Evolutionary conservation across 2,113 vertebrate species (phyloP), one percentile per base, ranked within the genome.

Genomic region (Dromas ardeola): DNA sequence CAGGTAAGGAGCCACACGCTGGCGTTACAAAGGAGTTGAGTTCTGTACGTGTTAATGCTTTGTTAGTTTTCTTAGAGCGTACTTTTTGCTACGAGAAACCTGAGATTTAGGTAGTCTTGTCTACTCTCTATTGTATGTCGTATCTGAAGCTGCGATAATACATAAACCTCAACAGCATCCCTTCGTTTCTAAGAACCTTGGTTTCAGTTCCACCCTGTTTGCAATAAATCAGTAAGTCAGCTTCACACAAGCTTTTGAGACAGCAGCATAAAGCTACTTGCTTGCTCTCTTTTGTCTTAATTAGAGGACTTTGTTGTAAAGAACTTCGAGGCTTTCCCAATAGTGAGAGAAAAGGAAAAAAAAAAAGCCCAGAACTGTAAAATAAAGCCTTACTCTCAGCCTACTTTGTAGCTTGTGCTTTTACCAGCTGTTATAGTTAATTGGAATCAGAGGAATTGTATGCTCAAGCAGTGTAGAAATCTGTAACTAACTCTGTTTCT

Each of bases 221-320:
- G 63, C 38, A n/a, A 36, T 90, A 55, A 93, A 74, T 93, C 88
- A 86, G 0, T 15, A 56, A 55, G 49, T 77, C 50, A 17, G 34
- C 90, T 52, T 95, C 80, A 76, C 76, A 5, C 81, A 59, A 34
- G 47, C 45, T 52, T 59, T 42, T 2, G 63, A 62, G 84, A 30
- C 74, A 74, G 78, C 88, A 65, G 63, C 53, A 20, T 6, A 18
- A 63, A 88, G 67, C 86, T 72, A 8, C 42, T 81, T 43, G 49
- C 77, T 86, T 65, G 87, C 40, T 96, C 63, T n/a, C 56, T 96
- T 97, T 95, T 62, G 53, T 94, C 89, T 95, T 86, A 88, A 93
- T 95, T 92, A 86, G 90, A 15, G 2, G 62, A 38, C 67, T 78
- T 86, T 23, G 59, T 49, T 90, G 74, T 88, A 81, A 97, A 94